Base-by-base conservation (phyloP, 2,797 vertebrate genomes). In the Agapornis canus region DNA sequence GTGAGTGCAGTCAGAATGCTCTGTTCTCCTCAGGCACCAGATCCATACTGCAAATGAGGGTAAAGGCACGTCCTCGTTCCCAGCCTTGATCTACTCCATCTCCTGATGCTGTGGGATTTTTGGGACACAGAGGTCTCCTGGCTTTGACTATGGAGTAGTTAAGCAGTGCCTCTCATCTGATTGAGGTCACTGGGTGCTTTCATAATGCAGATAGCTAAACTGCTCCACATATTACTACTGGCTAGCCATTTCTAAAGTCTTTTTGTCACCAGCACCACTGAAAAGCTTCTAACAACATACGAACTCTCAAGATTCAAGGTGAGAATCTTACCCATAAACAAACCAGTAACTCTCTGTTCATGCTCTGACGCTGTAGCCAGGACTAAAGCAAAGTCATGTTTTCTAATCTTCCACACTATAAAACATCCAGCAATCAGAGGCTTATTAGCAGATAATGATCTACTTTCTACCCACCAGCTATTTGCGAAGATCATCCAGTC, bases 401-500 rank as follows among this genome's bases (percentile, higher is more conserved):
- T 63, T 71, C 66, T 48, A 47, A 91, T 95, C 93, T 91, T 90
- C 71, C 49, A 45, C 29, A 1, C 49, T 16, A 48, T 66, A 83
- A 90, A 92, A 42, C 94, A 95, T 31, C 69, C 70, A 75, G 90
- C 77, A 95, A 90, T 92, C 95, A 76, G 25, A 56, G 73, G 78
- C 70, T 92, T 95, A 92, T 95, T 95, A 94, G 64, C 65, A 94
- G 88, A 90, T 69, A 96, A 93, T 94, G 82, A 97, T 97, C 91
- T 94, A 95, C 70, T 97, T 81, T 93, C 92, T 70, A 49, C 89
- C 86, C 88, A 95, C 89, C 93, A 93, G 95, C 97, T 97, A 96
- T 97, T 96, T 96, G 97, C 96, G 94, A 94, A 94, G 90, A 94
- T 93, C 86, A 94, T 97, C 94, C 93, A 69, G 92, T 80, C 45